Conservation (phyloP, 2,888 invertebrate genomes). For the Ptilodon capucinus region DNA sequence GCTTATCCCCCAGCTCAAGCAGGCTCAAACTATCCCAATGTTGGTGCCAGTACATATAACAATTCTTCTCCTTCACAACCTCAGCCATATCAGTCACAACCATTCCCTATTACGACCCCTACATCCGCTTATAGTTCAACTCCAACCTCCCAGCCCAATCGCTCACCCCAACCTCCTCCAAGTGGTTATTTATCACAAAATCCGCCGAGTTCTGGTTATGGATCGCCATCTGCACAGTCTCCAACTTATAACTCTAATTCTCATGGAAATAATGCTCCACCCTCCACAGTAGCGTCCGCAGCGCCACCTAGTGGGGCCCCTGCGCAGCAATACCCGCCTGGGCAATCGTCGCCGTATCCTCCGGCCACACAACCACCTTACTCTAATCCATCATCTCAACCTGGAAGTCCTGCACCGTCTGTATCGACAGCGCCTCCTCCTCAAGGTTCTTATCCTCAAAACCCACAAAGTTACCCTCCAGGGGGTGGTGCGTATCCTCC, state of each 20-base stretch:
- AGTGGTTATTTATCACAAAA: conserved; percentile 83
- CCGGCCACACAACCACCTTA: conserved; percentile 83
- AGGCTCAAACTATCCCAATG: conserved; percentile 73
- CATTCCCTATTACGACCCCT: conserved; percentile 75
- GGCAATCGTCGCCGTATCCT: conserved; percentile 85
- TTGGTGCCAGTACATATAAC: conserved; percentile 72
- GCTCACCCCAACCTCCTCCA: conserved; percentile 82
- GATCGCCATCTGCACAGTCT: conserved; percentile 85
- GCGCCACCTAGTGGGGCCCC: conserved; percentile 79
- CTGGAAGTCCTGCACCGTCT: conserved; percentile 77
- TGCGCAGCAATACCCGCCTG: conserved; percentile 84
- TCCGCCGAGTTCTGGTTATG: conserved; percentile 81
- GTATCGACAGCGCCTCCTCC: conserved; percentile 82
- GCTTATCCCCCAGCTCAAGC: conserved; percentile 74
- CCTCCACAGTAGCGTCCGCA: conserved; percentile 76
- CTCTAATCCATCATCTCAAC: conserved; percentile 80
- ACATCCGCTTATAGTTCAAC: conserved; percentile 81
- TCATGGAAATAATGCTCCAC: conserved; percentile 76
- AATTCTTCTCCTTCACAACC: conserved; percentile 73
- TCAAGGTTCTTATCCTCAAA: conserved; percentile 80
- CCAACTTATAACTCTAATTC: conserved; percentile 85
- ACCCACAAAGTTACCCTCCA: conserved; percentile 75
- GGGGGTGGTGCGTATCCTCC: conserved; percentile 74
- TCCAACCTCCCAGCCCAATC: conserved; percentile 75
- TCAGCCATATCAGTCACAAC: conserved; percentile 76